These are phyloP conservation scores for Crocodylus rhombifer DNA, from an alignment of 2,797 vertebrate species.

Conservation along the genomic window DNA sequence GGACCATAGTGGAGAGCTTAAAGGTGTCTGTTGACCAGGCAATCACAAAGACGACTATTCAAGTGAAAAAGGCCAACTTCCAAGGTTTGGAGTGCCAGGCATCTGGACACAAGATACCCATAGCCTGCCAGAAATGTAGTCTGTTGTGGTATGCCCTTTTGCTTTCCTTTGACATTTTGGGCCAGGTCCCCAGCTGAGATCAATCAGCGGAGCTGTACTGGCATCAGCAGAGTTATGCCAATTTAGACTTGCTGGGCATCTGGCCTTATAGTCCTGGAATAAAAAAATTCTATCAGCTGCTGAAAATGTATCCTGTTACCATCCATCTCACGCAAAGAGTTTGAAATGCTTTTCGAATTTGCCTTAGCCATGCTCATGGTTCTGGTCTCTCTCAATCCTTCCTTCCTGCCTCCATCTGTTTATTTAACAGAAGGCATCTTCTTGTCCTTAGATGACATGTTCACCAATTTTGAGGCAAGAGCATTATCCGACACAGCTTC, in stretches of 20 bases:
- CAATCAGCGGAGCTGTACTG: neutral
- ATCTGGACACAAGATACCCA: no score
- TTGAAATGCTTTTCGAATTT: neutral
- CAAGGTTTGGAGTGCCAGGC: no score
- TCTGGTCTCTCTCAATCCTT: neutral
- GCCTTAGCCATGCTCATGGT: neutral
- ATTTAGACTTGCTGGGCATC: neutral
- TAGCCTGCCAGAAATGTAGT: no score
- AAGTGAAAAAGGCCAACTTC: neutral
- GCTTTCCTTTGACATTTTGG: no score
- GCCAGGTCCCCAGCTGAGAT: neutral
- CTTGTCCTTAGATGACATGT: neutral
- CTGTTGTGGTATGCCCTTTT: no score
- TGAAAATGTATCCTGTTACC: neutral
- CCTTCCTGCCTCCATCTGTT: neutral
- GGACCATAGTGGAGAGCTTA: neutral
- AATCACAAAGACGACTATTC: neutral
- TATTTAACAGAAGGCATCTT: neutral
- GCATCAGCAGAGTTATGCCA: neutral
- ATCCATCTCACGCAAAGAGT: neutral
- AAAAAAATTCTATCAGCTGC: neutral
- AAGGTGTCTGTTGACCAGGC: neutral
- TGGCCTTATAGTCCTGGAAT: neutral
- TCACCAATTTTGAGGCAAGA: neutral
- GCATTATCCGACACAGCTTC: neutral